Evolutionary conservation across 2,113 vertebrate species (phyloP), one percentile per base, ranked within the genome.

Genomic region (Rynchops niger): DNA sequence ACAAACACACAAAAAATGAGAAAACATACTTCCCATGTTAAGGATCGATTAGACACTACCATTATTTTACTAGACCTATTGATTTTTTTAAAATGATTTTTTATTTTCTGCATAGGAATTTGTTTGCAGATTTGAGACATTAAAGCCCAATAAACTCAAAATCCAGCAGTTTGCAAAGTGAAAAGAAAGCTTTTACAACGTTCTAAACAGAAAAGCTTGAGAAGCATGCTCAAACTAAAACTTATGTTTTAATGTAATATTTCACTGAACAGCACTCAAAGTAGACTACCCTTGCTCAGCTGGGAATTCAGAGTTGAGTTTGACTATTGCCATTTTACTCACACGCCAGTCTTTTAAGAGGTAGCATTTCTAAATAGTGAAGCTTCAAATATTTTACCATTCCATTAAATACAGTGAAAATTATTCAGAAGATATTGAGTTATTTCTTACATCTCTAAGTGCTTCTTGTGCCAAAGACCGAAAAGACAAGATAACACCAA

Each of bases 401-500:
- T 59, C 26, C 56, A 71, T 22, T 47, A 32, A 50, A 22, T 66
- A 27, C 34, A 89, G 53, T 17, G 17, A 62, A 88, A 86, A 43
- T 25, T 0, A 52, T 86, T 55, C 4, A 14, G 38, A 66, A 82
- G 3, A 27, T 49, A 52, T 30, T 49, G 22, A 93, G 81, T 66
- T 66, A 25, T 95, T 83, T 95, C 99, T 99, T 99, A 99, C 99
- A 94, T 99, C 99, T 99, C 99, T 98, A 90, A 99, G 99, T 62
- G 99, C 99, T 98, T 99, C 99, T 97, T 99, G 99, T 88, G 99
- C 99, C 94, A 99, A 93, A 3, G 99, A 99, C 82, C 99, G 99
- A 97, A 99, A 99, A 18, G 99, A 99, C 97, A 99, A 97, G 96
- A 99, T 99, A 76, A 99, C 99, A 30, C 99, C 99, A 58, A 99